These are phyloP conservation scores for Eolophus roseicapilla DNA, from an alignment of 2,113 vertebrate species.

Conservation along the genomic window DNA sequence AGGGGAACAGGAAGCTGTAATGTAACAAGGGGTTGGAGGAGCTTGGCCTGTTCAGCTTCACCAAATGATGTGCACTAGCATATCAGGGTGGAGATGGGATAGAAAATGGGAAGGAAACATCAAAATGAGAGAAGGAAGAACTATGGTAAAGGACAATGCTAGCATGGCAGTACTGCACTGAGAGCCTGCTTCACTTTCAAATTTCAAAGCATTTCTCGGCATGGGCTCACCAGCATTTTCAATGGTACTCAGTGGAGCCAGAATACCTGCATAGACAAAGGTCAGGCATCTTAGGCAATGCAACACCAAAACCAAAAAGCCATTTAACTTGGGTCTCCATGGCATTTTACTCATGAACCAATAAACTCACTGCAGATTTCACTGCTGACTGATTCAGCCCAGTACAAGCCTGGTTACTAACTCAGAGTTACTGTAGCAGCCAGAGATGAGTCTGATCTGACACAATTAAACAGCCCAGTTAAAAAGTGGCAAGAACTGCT, in stretches of 20 bases:
- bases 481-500: background rate
- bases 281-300: background rate
- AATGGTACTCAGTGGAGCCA: background rate
- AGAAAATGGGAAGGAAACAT: background rate
- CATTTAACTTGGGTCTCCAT: background rate
- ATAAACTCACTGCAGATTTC: background rate
- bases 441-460: background rate
- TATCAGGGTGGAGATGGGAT: background rate
- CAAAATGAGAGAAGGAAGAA: background rate
- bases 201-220: background rate
- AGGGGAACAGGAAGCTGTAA: background rate
- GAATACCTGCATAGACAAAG: background rate
- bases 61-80: background rate
- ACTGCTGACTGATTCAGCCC: background rate
- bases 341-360: background rate
- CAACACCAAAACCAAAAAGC: background rate
- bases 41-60: background rate
- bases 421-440: background rate
- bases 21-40: background rate
- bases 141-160: background rate
- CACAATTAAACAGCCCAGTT: background rate
- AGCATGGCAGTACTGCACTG: rapidly evolving
- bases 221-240: background rate
- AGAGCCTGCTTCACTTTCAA: background rate
- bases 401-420: background rate